phyloP scores from a whole-genome alignment of 2,888 invertebrate species.

The Bhutanitis thaidina region DNA sequence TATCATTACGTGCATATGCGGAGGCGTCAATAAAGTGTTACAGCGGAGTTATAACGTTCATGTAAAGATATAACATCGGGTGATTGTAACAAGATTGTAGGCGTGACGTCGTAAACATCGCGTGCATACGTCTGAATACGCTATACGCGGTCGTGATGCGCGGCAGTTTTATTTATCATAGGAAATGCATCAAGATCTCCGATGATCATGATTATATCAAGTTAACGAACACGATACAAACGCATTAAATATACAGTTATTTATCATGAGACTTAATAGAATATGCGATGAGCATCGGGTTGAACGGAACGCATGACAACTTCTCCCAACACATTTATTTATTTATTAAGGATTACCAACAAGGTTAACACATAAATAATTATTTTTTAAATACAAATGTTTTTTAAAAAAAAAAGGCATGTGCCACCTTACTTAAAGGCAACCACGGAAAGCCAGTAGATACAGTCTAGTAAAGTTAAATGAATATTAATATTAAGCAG shows the following conservation, averaged over 20 bases:
- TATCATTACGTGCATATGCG: slow-evolving; percentile 8
- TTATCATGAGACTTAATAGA: too few species aligned
- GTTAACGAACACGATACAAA: neutral
- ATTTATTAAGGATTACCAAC: too few species aligned
- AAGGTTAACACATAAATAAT: too few species aligned
- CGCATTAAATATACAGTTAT: neutral
- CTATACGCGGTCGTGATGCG: neutral
- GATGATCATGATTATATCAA: neutral
- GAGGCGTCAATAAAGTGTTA: slow-evolving; percentile 11
- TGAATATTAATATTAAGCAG: too few species aligned
- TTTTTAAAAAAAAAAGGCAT: too few species aligned
- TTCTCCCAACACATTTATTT: too few species aligned
- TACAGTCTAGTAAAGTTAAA: too few species aligned
- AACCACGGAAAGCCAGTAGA: too few species aligned
- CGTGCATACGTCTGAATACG: neutral
- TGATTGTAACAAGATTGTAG: slow-evolving; percentile 6
- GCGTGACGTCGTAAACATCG: slow-evolving; percentile 3
- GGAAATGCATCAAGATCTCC: neutral
- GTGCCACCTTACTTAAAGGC: too few species aligned
- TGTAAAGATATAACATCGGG: slow-evolving; percentile 2
- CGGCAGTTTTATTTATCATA: neutral
- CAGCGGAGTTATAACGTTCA: neutral
- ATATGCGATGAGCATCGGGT: too few species aligned
- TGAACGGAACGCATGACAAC: too few species aligned
- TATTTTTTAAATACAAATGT: too few species aligned